Conservation (phyloP, 2,797 vertebrate species). For the Rachycentron canadum region DNA sequence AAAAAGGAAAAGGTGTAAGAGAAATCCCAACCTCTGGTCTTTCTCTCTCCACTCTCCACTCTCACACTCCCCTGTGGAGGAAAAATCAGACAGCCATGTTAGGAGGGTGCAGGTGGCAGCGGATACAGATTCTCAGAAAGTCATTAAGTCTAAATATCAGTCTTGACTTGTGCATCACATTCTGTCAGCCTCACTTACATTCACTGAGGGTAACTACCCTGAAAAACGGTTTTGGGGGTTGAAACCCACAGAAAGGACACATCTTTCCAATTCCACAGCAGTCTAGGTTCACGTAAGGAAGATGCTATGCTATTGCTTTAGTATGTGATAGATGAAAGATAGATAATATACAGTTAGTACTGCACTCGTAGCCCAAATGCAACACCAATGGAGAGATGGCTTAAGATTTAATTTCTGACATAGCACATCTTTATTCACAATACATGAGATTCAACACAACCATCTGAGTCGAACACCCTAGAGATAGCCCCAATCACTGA, state of each 20-base stretch:
- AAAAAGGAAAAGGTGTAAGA: background rate
- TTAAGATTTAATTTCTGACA: constrained; percentile 1
- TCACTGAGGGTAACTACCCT: constrained; percentile 56
- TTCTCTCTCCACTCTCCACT: constrained; percentile 15
- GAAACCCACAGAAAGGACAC: constrained; percentile 33
- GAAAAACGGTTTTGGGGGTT: constrained; percentile 36
- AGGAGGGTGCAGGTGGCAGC: constrained; percentile 72
- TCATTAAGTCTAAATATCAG: constrained; percentile 82
- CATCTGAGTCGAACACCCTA: constrained; percentile 28
- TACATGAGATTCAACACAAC: constrained; percentile 21
- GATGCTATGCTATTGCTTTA: constrained; percentile 3
- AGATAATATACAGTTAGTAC: background rate
- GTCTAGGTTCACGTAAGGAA: constrained; percentile 8
- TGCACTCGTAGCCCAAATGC: background rate
- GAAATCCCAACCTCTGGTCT: background rate
- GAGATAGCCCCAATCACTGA: background rate
- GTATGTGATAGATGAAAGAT: background rate
- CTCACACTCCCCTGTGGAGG: constrained; percentile 10
- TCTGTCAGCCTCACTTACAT: constrained; percentile 79
- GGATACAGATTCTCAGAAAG: constrained; percentile 76
- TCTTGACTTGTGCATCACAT: constrained; percentile 70
- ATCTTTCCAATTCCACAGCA: background rate
- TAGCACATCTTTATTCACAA: constrained; percentile 17
- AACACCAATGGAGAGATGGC: background rate
- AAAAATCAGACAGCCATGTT: constrained; percentile 28